These are phyloP conservation scores for Temnopleurus reevesii DNA, from an alignment of 53 echinoderm and acorn worm species.

Conservation along the genomic window DNA sequence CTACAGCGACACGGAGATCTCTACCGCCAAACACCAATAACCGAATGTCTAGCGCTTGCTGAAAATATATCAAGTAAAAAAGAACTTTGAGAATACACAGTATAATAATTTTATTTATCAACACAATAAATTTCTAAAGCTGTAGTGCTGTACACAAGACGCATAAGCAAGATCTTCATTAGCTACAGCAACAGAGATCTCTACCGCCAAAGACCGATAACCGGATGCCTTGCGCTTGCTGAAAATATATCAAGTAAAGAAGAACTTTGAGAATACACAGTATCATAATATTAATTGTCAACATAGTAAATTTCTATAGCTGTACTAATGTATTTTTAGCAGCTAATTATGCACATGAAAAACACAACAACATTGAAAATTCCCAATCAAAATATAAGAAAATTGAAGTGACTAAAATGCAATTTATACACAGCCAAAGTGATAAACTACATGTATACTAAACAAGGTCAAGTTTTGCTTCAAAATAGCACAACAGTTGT, in stretches of 20 bases:
- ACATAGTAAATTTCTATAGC: background rate
- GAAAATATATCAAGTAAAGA: background rate
- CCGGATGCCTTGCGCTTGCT: slow-evolving; percentile 97
- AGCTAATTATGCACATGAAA: too few species aligned
- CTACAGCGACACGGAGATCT: slow-evolving; percentile 94
- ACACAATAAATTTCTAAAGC: background rate
- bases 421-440: too few species aligned
- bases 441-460: too few species aligned
- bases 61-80: background rate
- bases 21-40: slow-evolving; percentile 89
- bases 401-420: too few species aligned
- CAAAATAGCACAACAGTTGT: too few species aligned
- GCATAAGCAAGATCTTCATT: slow-evolving; percentile 98
- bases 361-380: too few species aligned
- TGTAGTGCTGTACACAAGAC: slow-evolving; percentile 69
- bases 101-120: background rate
- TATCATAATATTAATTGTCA: background rate
- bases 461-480: too few species aligned
- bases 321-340: slow-evolving; percentile 17
- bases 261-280: background rate
- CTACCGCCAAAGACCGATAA: slow-evolving; percentile 89
- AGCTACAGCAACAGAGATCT: slow-evolving; percentile 91
- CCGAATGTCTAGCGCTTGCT: slow-evolving; percentile 97
- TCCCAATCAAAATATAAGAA: too few species aligned
- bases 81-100: background rate